Percentiles rank a stretch among this genome's conserved stretches.
phyloP scores from a whole-genome alignment of 2,113 vertebrate genomes.

The Callipepla californica region DNA sequence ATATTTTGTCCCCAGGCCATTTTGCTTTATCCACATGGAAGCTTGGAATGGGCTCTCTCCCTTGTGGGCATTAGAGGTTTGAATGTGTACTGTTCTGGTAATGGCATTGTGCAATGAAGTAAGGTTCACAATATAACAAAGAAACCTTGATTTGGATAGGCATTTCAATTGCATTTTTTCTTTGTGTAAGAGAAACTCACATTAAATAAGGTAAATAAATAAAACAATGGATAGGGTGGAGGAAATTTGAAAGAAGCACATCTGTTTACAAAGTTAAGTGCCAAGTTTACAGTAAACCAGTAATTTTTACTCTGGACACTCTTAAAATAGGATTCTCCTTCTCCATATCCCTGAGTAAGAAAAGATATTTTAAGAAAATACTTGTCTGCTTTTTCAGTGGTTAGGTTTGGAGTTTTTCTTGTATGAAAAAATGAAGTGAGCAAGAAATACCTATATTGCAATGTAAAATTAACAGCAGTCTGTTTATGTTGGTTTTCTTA shows the following conservation, averaged over 20 bases:
- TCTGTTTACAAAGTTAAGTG: slow-evolving; percentile 33
- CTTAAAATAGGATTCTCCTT: background rate
- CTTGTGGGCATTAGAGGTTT: slow-evolving; percentile 29
- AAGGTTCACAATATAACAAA: slow-evolving; percentile 55
- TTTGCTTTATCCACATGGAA: background rate
- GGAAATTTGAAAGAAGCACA: slow-evolving; percentile 10
- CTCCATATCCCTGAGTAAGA: background rate
- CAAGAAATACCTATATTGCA: background rate
- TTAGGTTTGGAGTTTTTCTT: background rate
- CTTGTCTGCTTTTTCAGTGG: background rate
- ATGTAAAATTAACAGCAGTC: background rate
- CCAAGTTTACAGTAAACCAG: background rate
- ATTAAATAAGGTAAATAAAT: slow-evolving; percentile 64
- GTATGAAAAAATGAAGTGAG: too few species aligned
- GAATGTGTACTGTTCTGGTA: slow-evolving; percentile 61
- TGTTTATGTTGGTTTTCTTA: background rate
- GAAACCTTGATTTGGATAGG: slow-evolving; percentile 59
- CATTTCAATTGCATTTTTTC: slow-evolving; percentile 17
- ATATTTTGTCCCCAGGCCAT: background rate
- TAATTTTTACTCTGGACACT: slow-evolving; percentile 29
- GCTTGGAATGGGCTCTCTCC: background rate
- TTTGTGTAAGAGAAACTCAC: slow-evolving; percentile 52
- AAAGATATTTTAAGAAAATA: background rate
- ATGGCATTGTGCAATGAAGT: slow-evolving; percentile 40
- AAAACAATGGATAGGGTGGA: slow-evolving; percentile 25